Evolutionary conservation across 1,140 invertebrate species (phyloP).

Genomic region (Anoplophora glabripennis): DNA sequence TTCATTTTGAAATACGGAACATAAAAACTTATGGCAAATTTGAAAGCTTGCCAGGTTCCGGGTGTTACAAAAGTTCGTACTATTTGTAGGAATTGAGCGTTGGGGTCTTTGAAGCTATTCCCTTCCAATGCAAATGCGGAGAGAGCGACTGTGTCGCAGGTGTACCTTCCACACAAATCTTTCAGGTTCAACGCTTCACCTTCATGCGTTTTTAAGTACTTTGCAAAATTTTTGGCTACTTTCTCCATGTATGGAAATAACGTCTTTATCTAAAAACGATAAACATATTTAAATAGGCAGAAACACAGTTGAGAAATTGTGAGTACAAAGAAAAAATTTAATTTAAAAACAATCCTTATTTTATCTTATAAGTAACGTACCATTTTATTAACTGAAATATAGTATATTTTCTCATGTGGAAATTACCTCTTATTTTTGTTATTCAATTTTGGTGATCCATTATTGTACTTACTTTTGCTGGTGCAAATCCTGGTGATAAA

Average conservation of each 20-base stretch:
- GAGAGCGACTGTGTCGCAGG: slow-evolving; percentile 52
- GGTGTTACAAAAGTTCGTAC: slow-evolving; percentile 39
- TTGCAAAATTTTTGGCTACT: slow-evolving; percentile 34
- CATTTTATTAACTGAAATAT: no score
- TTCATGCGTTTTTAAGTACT: slow-evolving; percentile 32
- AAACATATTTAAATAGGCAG: no score
- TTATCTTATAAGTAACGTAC: no score
- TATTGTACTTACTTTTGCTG: slow-evolving; percentile 39
- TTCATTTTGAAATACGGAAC: slow-evolving; percentile 44
- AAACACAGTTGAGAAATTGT: no score
- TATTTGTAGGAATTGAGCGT: slow-evolving; percentile 49
- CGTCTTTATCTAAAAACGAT: slow-evolving; percentile 27
- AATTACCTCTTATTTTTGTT: no score
- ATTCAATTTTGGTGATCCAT: not conserved
- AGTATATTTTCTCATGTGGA: no score
- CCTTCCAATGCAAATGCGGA: slow-evolving; percentile 52
- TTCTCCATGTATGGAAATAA: slow-evolving; percentile 39
- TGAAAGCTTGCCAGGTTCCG: slow-evolving; percentile 10
- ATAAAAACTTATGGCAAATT: slow-evolving; percentile 43
- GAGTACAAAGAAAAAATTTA: no score
- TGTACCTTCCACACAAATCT: slow-evolving; percentile 47
- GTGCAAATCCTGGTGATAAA: slow-evolving; percentile 56
- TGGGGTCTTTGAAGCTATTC: slow-evolving; percentile 45
- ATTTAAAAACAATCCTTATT: no score
- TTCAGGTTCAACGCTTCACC: slow-evolving; percentile 38